phyloP scores from a whole-genome alignment of 2,888 invertebrate species.

The Polydrusus tereticollis region DNA sequence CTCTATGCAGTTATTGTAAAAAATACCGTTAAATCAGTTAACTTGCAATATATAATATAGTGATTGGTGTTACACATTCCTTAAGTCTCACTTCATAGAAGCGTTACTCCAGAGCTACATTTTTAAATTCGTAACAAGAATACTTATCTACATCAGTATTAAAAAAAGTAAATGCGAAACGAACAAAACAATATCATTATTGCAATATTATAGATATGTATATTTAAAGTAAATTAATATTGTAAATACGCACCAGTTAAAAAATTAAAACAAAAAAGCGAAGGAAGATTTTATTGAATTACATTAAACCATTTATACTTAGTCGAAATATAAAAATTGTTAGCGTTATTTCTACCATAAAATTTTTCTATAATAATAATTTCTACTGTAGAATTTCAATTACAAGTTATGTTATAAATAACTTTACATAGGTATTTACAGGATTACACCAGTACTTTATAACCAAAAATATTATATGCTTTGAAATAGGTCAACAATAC shows the following conservation, averaged over 20 bases:
- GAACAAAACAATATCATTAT: conserved; percentile 53
- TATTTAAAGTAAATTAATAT: conserved; percentile 43
- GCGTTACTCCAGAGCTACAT: conserved; percentile 55
- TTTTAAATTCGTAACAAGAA: conserved; percentile 65
- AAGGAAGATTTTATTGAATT: not conserved
- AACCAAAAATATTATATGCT: conserved; percentile 42
- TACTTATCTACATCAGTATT: conserved; percentile 61
- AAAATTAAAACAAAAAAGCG: not conserved
- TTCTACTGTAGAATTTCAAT: conserved; percentile 58
- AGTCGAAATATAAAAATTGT: conserved; percentile 48
- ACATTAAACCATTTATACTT: conserved; percentile 15
- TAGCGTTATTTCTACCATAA: conserved; percentile 7
- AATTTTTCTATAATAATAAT: conserved; percentile 47
- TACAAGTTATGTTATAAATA: conserved; percentile 62
- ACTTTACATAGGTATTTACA: conserved; percentile 69
- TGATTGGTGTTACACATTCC: conserved; percentile 1
- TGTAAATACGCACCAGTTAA: conserved; percentile 13
- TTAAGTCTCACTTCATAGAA: conserved; percentile 61
- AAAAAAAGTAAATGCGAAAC: conserved; percentile 41
- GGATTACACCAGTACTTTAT: conserved; percentile 54
- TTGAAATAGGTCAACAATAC: conserved; percentile 44
- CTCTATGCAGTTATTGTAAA: not conserved
- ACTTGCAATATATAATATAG: not conserved
- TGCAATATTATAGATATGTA: conserved; percentile 62
- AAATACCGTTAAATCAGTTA: not conserved